phyloP scores from a whole-genome alignment of 1,140 invertebrate genomes.

The Drosophila pandora region DNA sequence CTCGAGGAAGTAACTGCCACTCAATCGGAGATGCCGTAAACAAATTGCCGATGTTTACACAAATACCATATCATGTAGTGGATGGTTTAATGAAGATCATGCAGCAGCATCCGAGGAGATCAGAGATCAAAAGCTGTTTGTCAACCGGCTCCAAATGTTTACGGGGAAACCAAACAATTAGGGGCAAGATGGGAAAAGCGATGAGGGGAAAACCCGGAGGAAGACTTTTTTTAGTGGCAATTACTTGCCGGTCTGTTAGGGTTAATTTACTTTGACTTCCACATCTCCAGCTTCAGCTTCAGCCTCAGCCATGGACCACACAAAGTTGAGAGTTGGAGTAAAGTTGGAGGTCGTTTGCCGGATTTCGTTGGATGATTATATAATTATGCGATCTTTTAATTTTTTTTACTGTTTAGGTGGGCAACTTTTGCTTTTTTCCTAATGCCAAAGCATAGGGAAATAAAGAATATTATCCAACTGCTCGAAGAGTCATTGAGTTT shows the following conservation, averaged over 20 bases:
- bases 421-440: conserved; percentile 43
- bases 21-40: conserved; percentile 54
- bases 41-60: conserved; percentile 63
- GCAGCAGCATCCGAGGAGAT: conserved; percentile 32
- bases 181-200: background rate
- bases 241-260: conserved; percentile 43
- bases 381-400: conserved; percentile 35
- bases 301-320: conserved; percentile 47
- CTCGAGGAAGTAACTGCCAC: conserved; percentile 46
- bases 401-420: background rate
- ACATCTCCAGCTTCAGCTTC: conserved; percentile 12
- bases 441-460: conserved; percentile 23
- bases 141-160: conserved; percentile 65
- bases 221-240: conserved; percentile 58
- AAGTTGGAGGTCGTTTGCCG: conserved; percentile 24
- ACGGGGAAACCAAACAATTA: conserved; percentile 70
- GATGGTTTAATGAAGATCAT: conserved; percentile 45
- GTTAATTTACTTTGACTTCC: conserved; percentile 55
- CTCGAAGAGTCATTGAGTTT: conserved; percentile 27
- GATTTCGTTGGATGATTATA: conserved; percentile 47
- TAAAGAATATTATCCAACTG: conserved; percentile 32
- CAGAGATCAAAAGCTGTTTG: conserved; percentile 71
- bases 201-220: background rate
- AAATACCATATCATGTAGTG: conserved; percentile 28
- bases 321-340: conserved; percentile 15